These are phyloP conservation scores for Orthosia gracilis DNA, from an alignment of 2,888 invertebrate genomes.

Conservation along the genomic window DNA sequence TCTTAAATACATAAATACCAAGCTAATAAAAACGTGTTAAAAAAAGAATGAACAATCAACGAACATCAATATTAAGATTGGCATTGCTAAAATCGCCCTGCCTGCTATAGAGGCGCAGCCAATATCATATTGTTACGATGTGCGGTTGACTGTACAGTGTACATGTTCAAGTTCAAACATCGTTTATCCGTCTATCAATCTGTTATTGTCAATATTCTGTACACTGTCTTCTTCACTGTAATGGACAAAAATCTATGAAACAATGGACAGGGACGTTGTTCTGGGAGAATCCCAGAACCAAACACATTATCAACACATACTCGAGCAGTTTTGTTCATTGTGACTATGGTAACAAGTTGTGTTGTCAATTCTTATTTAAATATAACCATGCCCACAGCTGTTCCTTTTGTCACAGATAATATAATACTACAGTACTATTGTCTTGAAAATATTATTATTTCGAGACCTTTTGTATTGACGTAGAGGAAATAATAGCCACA, in stretches of 20 bases:
- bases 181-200: not conserved
- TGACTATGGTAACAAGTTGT: not conserved
- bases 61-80: too few relatives aligned
- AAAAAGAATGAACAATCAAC: too few relatives aligned
- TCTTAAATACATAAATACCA: too few relatives aligned
- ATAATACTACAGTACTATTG: too few relatives aligned
- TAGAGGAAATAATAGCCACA: constrained; percentile 22
- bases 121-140: too few relatives aligned
- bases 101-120: too few relatives aligned
- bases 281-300: not conserved
- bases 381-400: constrained; percentile 25
- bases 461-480: constrained; percentile 7
- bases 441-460: constrained; percentile 10
- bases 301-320: constrained; percentile 8
- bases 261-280: not conserved
- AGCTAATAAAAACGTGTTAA: too few relatives aligned
- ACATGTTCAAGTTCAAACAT: too few relatives aligned
- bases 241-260: not conserved
- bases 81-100: too few relatives aligned
- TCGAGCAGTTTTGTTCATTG: constrained; percentile 22
- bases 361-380: constrained; percentile 42
- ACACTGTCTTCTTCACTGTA: not conserved
- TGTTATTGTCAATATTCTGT: not conserved
- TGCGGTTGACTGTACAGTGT: too few relatives aligned
- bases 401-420: not conserved